Percentiles rank a stretch among this genome's conserved stretches.
Conservation (phyloP, 2,113 vertebrate species). For the Boulengeromyrus knoepffleri region DNA sequence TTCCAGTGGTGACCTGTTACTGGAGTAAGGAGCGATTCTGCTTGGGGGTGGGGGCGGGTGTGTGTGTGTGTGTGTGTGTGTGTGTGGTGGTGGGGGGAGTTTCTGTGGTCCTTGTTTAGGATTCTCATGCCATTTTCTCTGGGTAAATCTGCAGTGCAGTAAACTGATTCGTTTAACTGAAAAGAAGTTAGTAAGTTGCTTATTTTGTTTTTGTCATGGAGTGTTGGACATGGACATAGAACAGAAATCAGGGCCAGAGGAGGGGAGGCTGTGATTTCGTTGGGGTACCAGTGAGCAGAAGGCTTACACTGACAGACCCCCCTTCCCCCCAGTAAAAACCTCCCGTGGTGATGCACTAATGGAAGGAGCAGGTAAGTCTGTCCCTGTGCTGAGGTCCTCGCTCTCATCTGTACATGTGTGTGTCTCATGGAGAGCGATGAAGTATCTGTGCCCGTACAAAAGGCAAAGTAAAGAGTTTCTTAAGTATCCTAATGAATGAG, state of each 20-base stretch:
- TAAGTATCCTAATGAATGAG: background rate
- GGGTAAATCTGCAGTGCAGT: background rate
- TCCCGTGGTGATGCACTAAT: background rate
- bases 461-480: background rate
- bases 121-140: background rate
- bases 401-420: background rate
- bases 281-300: background rate
- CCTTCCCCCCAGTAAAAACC: background rate
- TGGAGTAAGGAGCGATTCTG: background rate
- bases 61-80: no score
- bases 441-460: background rate
- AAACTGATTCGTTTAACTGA: background rate
- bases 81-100: background rate
- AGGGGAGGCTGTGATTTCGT: background rate
- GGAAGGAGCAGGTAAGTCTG: background rate
- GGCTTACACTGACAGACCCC: background rate
- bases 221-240: background rate
- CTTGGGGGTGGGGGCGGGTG: background rate
- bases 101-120: background rate
- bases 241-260: background rate
- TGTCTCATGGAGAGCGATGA: background rate
- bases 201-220: background rate
- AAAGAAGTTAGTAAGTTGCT: background rate
- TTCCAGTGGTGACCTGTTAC: background rate
- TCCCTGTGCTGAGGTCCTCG: background rate